Conservation (phyloP, 2,888 invertebrate species). For the Deilephila elpenor region DNA sequence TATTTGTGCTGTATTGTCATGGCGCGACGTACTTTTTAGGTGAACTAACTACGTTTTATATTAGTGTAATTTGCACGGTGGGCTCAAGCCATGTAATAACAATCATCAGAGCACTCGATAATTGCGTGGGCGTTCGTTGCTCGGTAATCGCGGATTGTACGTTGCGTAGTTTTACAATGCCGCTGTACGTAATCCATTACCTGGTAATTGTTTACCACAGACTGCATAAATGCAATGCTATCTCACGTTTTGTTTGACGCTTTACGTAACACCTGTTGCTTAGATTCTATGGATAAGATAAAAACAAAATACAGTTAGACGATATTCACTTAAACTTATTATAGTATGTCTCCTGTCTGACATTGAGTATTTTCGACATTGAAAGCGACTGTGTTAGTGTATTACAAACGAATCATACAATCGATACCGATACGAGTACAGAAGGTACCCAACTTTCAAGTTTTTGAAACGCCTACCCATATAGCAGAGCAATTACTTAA, state of each 20-base stretch:
- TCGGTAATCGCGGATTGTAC: not conserved
- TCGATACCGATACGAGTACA: constrained; percentile 1
- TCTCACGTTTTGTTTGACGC: constrained; percentile 14
- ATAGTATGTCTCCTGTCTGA: not conserved
- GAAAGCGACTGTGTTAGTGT: not conserved
- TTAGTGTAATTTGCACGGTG: not conserved
- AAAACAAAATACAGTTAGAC: not conserved
- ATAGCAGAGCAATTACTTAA: not conserved
- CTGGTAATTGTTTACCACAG: constrained; percentile 23
- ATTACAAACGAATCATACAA: not conserved
- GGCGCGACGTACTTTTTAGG: no score
- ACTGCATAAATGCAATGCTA: constrained; percentile 7
- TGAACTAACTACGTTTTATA: not conserved
- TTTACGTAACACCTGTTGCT: not conserved
- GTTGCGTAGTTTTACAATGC: constrained; percentile 13
- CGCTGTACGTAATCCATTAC: constrained; percentile 23
- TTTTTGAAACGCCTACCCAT: not conserved
- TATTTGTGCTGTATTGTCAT: no score
- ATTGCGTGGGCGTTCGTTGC: constrained; percentile 5
- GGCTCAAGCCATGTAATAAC: not conserved
- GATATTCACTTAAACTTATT: not conserved
- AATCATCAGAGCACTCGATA: not conserved
- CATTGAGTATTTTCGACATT: constrained; percentile 8
- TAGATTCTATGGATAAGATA: not conserved
- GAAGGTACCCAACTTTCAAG: not conserved